Evolutionary conservation across 2,797 vertebrate genomes (phyloP), one percentile per base, ranked within the genome.

Genomic region (Nothura maculosa): DNA sequence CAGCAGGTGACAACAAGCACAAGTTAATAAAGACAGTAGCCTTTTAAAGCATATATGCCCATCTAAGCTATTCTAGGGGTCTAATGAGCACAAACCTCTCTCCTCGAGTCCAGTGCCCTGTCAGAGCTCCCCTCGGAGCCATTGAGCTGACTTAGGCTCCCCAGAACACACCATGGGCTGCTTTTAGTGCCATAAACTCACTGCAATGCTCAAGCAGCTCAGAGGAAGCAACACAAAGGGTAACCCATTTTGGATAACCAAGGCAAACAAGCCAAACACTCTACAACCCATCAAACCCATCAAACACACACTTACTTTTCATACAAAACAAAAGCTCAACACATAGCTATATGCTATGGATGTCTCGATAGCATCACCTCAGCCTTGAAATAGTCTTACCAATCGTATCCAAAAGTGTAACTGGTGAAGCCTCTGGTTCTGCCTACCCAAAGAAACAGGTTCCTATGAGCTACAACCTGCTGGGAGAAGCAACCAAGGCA

Each of bases 1-100:
- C 30, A 85, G 8, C 5, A 40, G 1, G 6, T 12, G 48, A 81
- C 67, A 79, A 47, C 52, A 63, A 60, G 20, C 4, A 0, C 3
- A 69, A 63, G 20, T 25, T 75, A 66, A 63, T 20, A 21, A 85
- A 58, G 27, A 45, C 14, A 48, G 20, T 8, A 73, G 77, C 30
- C 67, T 81, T 30, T 75, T 45, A 76, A 70, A 92, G 84, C 45
- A 25, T 19, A 50, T 16, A 38, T 3, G 28, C 38, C 83, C 61
- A 83, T 18, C 43, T 13, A 74, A 68, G 83, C 61, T 15, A n/a
- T 34, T 77, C 58, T 48, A 47, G 32, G 77, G 66, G 54, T 10
- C 3, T 9, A 64, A 74, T 16, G 28, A 70, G 47, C 11, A 6
- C 4, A 28, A 25, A 70, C 40, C 54, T 50, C 34, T 28, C 48